Evolutionary conservation across 1,140 invertebrate genomes (phyloP), one percentile per base, ranked within the genome.

Genomic region (Phenacoccus solenopsis): DNA sequence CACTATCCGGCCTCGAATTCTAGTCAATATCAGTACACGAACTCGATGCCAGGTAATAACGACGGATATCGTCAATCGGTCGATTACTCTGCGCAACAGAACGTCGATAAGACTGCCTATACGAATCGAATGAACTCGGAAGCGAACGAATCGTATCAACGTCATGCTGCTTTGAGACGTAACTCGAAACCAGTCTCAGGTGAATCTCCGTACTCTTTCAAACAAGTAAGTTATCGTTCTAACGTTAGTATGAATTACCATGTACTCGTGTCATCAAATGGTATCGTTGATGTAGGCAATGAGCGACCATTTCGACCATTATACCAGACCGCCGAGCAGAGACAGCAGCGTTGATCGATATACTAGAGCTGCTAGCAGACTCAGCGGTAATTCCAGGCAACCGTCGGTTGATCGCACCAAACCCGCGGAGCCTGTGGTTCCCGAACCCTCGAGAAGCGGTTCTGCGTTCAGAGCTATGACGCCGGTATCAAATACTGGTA

Each of bases 311-410:
- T 86, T 97, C 78, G 94, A 97, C 81, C 94, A 98, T 77, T 98
- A 98, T 77, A 93, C 93, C 78, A 83, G 89, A 76, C 89, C 91
- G 69, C 90, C 90, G 1, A 93, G 90, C 80, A 82, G 91, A 76
- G 92, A 94, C 76, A 89, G 88, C 73, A 93, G 90, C 73, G 88
- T 93, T 35, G 91, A 94, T 81, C 83, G 90, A 70, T 93, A 90
- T 76, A 83, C 86, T 0, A 81, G 87, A 72, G 85, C 85, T 22
- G 81, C 83, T 2, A 83, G 82, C 67, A 75, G 82, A 56, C 61
- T 82, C 70, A 79, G 81, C 70, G 81, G 82, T 57, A 73, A 69
- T 68, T 90, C 89, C 0, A 84, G 89, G 70, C 89, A 91, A 76
- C 83, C 90, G 2, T 90, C 90, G 5, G 84, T 91, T 12, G 88